Conservation (phyloP, 2,888 invertebrate genomes). For the Tortrix viridana region DNA sequence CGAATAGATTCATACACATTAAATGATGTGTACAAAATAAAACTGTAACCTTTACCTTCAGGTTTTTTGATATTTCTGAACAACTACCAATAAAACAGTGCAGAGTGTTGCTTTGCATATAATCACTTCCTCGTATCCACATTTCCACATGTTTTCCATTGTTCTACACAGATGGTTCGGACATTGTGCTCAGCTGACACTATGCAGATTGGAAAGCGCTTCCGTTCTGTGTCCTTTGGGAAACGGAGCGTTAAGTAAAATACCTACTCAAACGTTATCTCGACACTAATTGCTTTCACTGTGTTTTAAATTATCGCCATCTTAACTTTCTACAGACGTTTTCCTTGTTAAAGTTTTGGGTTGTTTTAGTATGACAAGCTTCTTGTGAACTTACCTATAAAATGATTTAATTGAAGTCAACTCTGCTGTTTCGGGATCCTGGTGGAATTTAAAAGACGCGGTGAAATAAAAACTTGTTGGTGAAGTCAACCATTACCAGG, state of each 20-base stretch:
- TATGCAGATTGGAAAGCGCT: constrained; percentile 28
- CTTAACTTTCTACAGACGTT: constrained; percentile 25
- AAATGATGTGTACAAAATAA: not conserved
- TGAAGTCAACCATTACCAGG: too few species aligned
- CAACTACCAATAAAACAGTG: not conserved
- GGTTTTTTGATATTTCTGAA: not conserved
- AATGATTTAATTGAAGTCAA: too few species aligned
- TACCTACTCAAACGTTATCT: constrained; percentile 30
- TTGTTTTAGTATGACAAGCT: not conserved
- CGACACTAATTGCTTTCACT: constrained; percentile 31
- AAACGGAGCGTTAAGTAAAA: constrained; percentile 28
- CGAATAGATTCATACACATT: too few species aligned
- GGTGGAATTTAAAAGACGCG: too few species aligned
- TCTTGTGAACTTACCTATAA: too few species aligned
- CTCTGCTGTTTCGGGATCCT: too few species aligned
- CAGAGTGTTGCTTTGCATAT: not conserved
- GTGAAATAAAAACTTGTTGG: too few species aligned
- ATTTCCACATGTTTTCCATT: constrained; percentile 9
- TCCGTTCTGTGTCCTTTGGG: constrained; percentile 15
- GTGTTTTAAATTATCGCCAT: constrained; percentile 22
- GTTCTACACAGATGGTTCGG: constrained; percentile 4
- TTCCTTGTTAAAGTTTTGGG: constrained; percentile 7
- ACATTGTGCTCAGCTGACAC: constrained; percentile 1
- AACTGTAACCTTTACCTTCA: not conserved
- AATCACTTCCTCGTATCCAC: not conserved